Conservation (phyloP, 2,888 invertebrate species). For the Liodrosophila aerea region DNA sequence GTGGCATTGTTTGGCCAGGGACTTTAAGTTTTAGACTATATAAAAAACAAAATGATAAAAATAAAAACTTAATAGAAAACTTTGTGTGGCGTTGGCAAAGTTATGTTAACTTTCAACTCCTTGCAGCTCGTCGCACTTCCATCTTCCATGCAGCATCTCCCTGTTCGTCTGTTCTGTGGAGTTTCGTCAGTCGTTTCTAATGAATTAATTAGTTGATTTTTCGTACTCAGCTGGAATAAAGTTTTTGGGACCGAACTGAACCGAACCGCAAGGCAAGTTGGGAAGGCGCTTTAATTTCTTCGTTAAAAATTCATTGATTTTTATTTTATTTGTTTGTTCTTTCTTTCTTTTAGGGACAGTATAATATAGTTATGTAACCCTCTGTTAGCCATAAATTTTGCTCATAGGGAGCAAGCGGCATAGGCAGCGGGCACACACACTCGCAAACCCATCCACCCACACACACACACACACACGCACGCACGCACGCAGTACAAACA, state of each 20-base stretch:
- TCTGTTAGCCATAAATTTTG: conserved; percentile 52
- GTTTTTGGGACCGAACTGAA: conserved; percentile 9
- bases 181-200: conserved; percentile 36
- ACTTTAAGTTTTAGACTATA: conserved; percentile 59
- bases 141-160: too few relatives aligned
- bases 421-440: conserved; percentile 37
- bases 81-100: conserved; percentile 33
- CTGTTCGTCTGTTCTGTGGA: neutral
- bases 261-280: neutral
- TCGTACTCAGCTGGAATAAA: conserved; percentile 23
- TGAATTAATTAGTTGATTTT: conserved; percentile 74
- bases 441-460: conserved; percentile 4
- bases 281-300: conserved; percentile 40
- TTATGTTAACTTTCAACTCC: conserved; percentile 50
- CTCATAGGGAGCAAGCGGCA: conserved; percentile 50
- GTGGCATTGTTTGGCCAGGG: conserved; percentile 51
- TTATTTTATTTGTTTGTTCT: conserved; percentile 37
- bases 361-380: conserved; percentile 47
- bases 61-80: conserved; percentile 55
- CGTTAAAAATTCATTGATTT: conserved; percentile 45
- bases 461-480: conserved; percentile 13
- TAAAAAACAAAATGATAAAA: neutral
- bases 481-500: conserved; percentile 22
- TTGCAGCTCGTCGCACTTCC: too few relatives aligned
- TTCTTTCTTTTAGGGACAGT: conserved; percentile 17